Conservation (phyloP, 1,140 invertebrate species). For the Anastrepha ludens region DNA sequence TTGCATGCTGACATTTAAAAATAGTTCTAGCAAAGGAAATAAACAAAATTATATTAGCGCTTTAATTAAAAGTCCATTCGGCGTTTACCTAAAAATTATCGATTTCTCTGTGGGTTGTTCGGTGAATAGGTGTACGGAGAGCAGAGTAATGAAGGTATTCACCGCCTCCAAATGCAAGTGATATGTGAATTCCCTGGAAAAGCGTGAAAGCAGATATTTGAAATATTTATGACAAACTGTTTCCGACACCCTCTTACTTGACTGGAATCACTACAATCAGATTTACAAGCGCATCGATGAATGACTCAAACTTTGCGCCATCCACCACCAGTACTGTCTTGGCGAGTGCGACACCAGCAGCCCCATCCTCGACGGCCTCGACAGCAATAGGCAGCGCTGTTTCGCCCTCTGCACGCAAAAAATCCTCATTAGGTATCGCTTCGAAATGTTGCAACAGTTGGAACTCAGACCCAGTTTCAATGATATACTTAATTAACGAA, state of each 20-base stretch:
- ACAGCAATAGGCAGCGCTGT: constrained; percentile 65
- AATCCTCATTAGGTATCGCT: constrained; percentile 73
- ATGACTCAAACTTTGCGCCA: constrained; percentile 72
- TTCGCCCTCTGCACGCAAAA: constrained; percentile 62
- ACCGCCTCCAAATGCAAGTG: constrained; percentile 91
- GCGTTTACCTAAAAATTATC: constrained; percentile 65
- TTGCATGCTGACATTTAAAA: constrained; percentile 82
- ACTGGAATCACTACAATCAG: constrained; percentile 72
- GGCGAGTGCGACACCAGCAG: constrained; percentile 32
- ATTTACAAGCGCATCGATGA: constrained; percentile 72
- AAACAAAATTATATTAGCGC: constrained; percentile 11
- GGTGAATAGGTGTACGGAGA: constrained; percentile 92
- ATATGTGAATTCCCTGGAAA: constrained; percentile 89
- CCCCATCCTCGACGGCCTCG: constrained; percentile 65
- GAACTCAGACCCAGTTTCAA: constrained; percentile 86
- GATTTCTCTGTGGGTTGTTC: constrained; percentile 75
- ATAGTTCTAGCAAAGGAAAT: constrained; percentile 77
- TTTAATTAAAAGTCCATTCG: not conserved
- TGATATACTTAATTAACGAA: constrained; percentile 91
- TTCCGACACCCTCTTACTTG: constrained; percentile 59
- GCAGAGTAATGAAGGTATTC: constrained; percentile 88
- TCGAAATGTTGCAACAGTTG: constrained; percentile 85
- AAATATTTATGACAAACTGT: not conserved
- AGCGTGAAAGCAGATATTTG: constrained; percentile 48
- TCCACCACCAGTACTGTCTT: constrained; percentile 66